Base-by-base conservation (phyloP, 2,888 invertebrate species). In the Camponotus fellah region DNA sequence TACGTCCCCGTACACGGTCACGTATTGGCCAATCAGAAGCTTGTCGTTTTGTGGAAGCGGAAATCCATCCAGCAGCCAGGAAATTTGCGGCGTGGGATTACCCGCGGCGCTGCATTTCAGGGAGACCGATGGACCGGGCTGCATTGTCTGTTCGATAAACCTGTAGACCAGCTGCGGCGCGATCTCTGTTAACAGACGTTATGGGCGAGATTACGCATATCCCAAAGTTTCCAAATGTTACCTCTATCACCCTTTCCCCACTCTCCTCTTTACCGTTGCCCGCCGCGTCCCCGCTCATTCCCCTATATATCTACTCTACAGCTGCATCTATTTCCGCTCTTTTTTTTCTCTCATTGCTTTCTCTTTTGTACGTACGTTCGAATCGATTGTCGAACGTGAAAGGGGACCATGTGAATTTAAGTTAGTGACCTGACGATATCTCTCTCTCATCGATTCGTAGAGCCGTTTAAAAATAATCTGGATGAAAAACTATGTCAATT, bases 11-110 rank as follows among this genome's bases (percentile, higher is more conserved):
- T 95, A 95, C 79, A 95, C 95, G 58, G 95, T 95, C 87, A 95
- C 95, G 92, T 95, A 95, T 91, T 95, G 95, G 84, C 95, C 95
- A 89, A 95, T 95, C 91, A 95, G 94, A 82, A 95, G 94, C 90
- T 95, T 95, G 91, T 96, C 96, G 90, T 95, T 95, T 95, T 96
- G 94, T 53, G 95, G 95, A 83, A 95, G 92, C 85, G 95, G 92
- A 90, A 95, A 95, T 86, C 95, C 95, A 90, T 95, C 95, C 83
- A 95, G 92, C 66, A 94, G 92, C 96, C 96, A 96, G 79, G 94
- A 94, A 90, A 96, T 95, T 90, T 95, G 94, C 60, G 96, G 96
- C 64, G 95, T 95, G n/a, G 96, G 96, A 93, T 95, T 94, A 85
- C 95, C 95, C 80, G 93, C 92, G 75, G 95, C 95, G 91, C 94